Conservation (phyloP, 2,113 vertebrate genomes). For the Psittacus erithacus region DNA sequence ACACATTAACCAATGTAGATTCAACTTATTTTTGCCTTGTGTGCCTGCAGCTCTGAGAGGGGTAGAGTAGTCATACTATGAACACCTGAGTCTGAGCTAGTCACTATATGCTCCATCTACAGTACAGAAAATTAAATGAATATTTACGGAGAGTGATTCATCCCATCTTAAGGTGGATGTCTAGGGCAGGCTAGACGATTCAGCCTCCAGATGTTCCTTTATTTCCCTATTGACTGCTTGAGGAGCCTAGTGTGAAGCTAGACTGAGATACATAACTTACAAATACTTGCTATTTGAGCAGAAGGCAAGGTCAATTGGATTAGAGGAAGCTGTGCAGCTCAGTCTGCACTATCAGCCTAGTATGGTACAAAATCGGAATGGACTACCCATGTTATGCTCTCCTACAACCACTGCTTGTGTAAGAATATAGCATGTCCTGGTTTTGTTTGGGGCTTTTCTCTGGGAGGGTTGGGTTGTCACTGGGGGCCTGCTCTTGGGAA, state of each 20-base stretch:
- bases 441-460: background rate
- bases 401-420: background rate
- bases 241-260: background rate
- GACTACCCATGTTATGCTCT: background rate
- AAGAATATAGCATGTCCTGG: background rate
- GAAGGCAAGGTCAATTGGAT: background rate
- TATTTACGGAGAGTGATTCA: background rate
- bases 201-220: background rate
- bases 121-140: background rate
- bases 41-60: background rate
- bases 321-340: background rate
- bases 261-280: background rate
- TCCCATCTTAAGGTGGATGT: background rate
- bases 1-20: background rate
- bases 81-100: background rate
- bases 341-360: background rate
- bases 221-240: background rate
- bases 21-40: background rate
- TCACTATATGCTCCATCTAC: background rate
- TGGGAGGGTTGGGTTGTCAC: rapidly evolving
- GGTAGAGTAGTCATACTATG: background rate
- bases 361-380: background rate
- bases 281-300: background rate
- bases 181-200: background rate
- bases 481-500: rapidly evolving